phyloP scores from a whole-genome alignment of 2,113 vertebrate genomes.

The Serilophus lunatus region DNA sequence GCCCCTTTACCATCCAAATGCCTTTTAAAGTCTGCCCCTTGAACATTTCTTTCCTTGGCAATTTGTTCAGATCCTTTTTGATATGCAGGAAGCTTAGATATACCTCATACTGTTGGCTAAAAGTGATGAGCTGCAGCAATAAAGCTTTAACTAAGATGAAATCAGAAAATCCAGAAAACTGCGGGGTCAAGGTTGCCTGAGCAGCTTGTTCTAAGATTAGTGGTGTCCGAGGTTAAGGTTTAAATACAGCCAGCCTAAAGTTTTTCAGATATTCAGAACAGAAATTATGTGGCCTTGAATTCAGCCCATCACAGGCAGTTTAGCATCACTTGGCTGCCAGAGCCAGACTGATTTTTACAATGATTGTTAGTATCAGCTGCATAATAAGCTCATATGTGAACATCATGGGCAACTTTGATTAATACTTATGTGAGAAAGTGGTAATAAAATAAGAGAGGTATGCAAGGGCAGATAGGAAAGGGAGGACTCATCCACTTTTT shows the following conservation, averaged over 20 bases:
- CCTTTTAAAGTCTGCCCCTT: constrained; percentile 44
- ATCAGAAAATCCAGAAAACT: constrained; percentile 20
- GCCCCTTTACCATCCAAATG: constrained; percentile 17
- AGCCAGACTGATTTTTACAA: neutral
- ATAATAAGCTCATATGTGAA: neutral
- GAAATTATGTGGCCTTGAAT: neutral
- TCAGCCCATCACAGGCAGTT: neutral
- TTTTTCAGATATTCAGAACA: neutral
- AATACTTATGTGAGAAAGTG: neutral
- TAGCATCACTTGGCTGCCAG: neutral
- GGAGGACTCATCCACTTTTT: neutral
- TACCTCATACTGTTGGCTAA: neutral
- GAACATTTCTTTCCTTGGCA: constrained; percentile 13
- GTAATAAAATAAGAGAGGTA: neutral
- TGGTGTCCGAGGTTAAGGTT: neutral
- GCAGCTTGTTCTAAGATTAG: neutral
- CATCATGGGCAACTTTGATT: neutral
- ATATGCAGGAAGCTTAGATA: constrained; percentile 2
- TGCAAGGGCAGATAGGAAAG: neutral
- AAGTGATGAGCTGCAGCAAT: neutral
- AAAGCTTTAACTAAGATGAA: neutral
- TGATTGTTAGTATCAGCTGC: neutral
- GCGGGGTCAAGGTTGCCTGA: neutral
- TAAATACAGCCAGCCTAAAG: neutral
- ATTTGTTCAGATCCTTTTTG: constrained; percentile 28